phyloP scores from a whole-genome alignment of 1,140 invertebrate genomes.

The Drosophila lini region DNA sequence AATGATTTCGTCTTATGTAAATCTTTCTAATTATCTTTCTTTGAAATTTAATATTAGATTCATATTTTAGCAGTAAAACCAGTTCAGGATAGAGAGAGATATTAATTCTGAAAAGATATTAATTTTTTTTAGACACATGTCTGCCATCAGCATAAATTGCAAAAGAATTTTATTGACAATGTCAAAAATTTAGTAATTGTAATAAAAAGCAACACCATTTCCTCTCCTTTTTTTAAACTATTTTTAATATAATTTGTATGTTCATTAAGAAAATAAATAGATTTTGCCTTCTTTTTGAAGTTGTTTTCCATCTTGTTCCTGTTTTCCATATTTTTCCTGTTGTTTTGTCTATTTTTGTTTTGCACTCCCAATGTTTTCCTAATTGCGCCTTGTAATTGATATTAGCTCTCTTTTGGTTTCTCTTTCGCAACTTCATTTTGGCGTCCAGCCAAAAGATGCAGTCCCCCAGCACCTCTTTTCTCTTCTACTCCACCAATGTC shows the following conservation, averaged over 20 bases:
- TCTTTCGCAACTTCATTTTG: constrained; percentile 49
- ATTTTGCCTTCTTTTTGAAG: constrained; percentile 7
- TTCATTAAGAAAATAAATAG: not conserved
- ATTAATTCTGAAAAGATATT: not conserved
- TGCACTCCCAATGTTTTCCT: constrained; percentile 51
- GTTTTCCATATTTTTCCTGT: constrained; percentile 6
- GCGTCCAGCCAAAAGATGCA: constrained; percentile 63
- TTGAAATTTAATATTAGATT: not conserved
- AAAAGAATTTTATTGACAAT: too few species aligned
- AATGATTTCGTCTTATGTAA: constrained; percentile 7
- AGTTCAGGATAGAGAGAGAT: not conserved
- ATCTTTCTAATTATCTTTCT: constrained; percentile 9
- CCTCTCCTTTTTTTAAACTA: too few species aligned
- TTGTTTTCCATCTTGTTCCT: not conserved
- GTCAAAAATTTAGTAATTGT: not conserved
- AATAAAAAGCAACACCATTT: not conserved
- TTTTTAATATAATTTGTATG: not conserved
- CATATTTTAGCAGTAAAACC: not conserved
- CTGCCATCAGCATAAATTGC: too few species aligned
- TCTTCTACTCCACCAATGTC: not conserved
- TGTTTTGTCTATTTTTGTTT: constrained; percentile 21
- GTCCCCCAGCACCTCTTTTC: not conserved
- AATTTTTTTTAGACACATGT: too few species aligned
- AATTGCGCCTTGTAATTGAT: constrained; percentile 71
- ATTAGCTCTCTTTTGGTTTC: constrained; percentile 41